Conservation (phyloP, 2,888 invertebrate genomes). For the Branchinecta sandiegonensis region DNA sequence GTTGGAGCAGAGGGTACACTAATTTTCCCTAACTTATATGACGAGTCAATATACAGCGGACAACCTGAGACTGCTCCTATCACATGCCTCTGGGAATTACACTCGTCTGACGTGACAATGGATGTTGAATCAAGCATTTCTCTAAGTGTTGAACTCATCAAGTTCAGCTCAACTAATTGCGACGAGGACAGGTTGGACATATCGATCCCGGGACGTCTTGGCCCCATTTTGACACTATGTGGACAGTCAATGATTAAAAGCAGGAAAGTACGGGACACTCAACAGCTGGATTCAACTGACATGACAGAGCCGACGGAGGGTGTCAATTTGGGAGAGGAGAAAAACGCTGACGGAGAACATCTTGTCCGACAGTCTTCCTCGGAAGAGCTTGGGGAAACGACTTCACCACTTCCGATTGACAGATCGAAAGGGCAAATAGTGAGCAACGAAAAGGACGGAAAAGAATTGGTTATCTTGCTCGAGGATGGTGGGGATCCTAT, state of each 20-base stretch:
- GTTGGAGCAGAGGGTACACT: slow-evolving; percentile 6
- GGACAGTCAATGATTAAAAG: slow-evolving; percentile 3
- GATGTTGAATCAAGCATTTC: not conserved
- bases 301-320: not conserved
- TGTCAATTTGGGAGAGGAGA: not conserved
- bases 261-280: not conserved
- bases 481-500: not conserved
- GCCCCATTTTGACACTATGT: not conserved
- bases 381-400: not conserved
- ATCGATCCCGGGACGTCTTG: not conserved
- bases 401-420: not conserved
- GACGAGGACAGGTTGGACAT: slow-evolving; percentile 11
- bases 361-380: not conserved
- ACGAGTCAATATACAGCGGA: not conserved
- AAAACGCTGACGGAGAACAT: not conserved
- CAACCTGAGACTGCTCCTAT: not conserved
- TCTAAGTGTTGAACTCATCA: not conserved
- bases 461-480: not conserved
- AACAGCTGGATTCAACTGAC: not conserved
- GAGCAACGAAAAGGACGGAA: not conserved
- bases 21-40: not conserved
- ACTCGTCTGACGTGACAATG: not conserved
- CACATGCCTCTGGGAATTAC: not conserved
- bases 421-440: not conserved
- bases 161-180: slow-evolving; percentile 5